phyloP scores from a whole-genome alignment of 2,113 vertebrate species.

The Pomatorhinus ruficollis region DNA sequence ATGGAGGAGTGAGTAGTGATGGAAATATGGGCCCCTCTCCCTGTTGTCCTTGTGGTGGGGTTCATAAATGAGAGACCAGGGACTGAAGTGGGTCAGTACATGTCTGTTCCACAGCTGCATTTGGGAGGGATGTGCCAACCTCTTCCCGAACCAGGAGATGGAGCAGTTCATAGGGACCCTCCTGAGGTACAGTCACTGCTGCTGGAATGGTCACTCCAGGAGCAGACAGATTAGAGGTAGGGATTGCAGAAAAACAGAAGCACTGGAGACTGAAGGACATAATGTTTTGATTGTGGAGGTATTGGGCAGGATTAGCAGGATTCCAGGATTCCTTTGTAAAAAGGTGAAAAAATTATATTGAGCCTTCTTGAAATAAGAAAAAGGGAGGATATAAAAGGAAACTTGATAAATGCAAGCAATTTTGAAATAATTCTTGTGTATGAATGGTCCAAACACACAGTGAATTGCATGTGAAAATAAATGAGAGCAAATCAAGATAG shows the following conservation, averaged over 20 bases:
- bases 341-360: constrained; percentile 12
- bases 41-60: background rate
- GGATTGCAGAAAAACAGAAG: background rate
- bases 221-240: background rate
- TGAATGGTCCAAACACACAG: background rate
- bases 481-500: background rate
- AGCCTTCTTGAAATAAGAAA: background rate
- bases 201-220: background rate
- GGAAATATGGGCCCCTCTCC: background rate
- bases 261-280: background rate
- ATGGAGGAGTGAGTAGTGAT: background rate
- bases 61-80: background rate
- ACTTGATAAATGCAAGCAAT: background rate
- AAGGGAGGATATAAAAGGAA: background rate
- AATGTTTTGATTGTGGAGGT: background rate
- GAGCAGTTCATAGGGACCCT: background rate
- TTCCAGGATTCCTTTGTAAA: background rate
- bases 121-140: background rate
- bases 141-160: accelerated
- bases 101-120: background rate
- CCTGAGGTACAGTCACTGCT: background rate
- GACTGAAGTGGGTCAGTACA: background rate
- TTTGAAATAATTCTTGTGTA: background rate
- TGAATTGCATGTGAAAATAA: background rate
- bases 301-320: background rate